A percentile compares a stretch with the other conserved stretches of the same genome.
phyloP scores from a whole-genome alignment of 2,888 invertebrate genomes.

The Chloroclysta siterata region DNA sequence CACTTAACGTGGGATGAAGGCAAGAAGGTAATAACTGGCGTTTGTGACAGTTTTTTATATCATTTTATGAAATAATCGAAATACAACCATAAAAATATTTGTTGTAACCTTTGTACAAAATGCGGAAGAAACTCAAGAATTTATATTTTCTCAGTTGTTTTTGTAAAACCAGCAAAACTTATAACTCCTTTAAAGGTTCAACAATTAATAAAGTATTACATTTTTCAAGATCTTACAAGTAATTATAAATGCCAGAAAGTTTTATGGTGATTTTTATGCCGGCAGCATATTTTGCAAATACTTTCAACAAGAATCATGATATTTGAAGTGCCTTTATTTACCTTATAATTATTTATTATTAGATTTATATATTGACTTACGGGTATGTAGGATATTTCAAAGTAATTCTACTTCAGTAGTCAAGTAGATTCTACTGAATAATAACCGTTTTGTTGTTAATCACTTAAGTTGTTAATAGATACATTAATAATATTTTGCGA shows the following conservation, averaged over 20 bases:
- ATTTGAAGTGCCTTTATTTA: too few relatives aligned
- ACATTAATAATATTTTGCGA: too few relatives aligned
- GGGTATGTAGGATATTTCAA: too few relatives aligned
- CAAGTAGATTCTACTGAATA: too few relatives aligned
- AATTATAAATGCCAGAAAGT: not conserved
- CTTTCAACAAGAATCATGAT: too few relatives aligned
- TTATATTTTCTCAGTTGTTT: slow-evolving; percentile 12
- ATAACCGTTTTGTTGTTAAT: too few relatives aligned
- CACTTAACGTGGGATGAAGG: too few relatives aligned
- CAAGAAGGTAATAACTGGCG: not conserved
- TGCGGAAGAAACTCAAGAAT: slow-evolving; percentile 21
- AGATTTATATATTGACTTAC: too few relatives aligned
- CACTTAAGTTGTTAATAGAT: too few relatives aligned
- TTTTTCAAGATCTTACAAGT: slow-evolving; percentile 26
- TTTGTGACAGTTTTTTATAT: not conserved
- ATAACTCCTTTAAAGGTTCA: slow-evolving; percentile 11
- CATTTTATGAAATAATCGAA: not conserved
- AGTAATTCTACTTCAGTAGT: too few relatives aligned
- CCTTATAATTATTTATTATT: not conserved
- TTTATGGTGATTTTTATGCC: not conserved
- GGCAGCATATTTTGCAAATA: too few relatives aligned
- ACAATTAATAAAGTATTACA: slow-evolving; percentile 9
- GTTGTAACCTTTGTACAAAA: slow-evolving; percentile 15
- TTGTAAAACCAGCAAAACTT: slow-evolving; percentile 6
- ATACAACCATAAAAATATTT: slow-evolving; percentile 3